phyloP scores from a whole-genome alignment of 2,797 vertebrate genomes.

The Micromesistius poutassou region DNA sequence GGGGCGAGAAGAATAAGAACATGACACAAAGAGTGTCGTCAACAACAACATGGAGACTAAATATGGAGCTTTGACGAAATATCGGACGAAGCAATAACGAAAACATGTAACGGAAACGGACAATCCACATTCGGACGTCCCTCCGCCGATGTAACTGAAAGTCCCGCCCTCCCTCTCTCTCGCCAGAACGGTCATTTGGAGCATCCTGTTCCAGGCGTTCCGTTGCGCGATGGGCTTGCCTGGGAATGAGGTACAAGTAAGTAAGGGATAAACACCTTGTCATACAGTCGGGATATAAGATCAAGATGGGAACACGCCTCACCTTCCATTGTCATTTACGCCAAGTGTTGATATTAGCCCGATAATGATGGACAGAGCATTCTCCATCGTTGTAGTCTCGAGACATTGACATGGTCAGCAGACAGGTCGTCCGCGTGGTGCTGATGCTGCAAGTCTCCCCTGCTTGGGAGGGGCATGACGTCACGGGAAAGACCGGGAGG shows the following conservation, averaged over 20 bases:
- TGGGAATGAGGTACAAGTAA: not conserved
- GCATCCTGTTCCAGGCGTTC: not conserved
- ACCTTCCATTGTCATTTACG: not conserved
- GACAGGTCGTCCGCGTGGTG: slow-evolving; percentile 43
- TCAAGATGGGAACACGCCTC: not conserved
- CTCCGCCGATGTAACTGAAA: not conserved
- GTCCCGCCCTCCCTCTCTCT: not conserved
- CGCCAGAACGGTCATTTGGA: not conserved
- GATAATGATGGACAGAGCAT: not conserved
- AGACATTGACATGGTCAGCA: not conserved
- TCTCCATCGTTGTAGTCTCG: not conserved
- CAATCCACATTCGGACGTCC: not conserved
- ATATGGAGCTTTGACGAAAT: not conserved
- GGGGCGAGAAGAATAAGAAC: not conserved
- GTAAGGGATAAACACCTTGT: not conserved
- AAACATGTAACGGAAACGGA: not conserved
- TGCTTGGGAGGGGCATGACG: slow-evolving; percentile 65
- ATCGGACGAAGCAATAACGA: not conserved
- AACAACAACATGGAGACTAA: not conserved
- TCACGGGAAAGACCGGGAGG: slow-evolving; percentile 61
- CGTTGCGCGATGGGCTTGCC: not conserved
- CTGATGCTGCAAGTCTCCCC: slow-evolving; percentile 71
- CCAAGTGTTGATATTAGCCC: not conserved
- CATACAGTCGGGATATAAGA: not conserved
- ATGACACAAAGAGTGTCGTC: not conserved